Base-by-base conservation (phyloP, 2,888 invertebrate genomes). In the Oscheius sp. region DNA sequence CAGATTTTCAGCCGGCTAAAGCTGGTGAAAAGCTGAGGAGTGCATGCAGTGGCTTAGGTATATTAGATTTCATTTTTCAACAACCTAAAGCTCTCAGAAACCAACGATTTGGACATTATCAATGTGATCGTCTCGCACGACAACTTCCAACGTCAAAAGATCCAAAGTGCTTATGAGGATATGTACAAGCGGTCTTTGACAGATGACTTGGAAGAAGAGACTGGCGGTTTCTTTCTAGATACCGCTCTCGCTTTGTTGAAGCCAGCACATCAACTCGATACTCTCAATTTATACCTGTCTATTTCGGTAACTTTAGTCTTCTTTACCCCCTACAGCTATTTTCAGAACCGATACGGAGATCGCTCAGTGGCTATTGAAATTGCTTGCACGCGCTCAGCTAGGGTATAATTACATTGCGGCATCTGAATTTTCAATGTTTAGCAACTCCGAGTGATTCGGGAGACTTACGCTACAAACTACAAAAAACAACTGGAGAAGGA, bases 191-290 rank as follows among this genome's bases (percentile, higher is more conserved):
- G 85, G 70, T 89, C 88, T 74, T 82, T 90, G 48, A 78, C 88
- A 2, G 86, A 88, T 5, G 90, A 91, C 72, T 78, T 90, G 73
- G 89, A 90, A 79, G 87, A 87, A 73, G 90, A 91, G 75, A 81
- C 90, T 55, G 89, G 90, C n/a, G 90, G 90, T 3, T 87, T 89
- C 78, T 90, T 90, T 79, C 86, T 89, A 76, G 88, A 88, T 37
- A 82, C 89, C 60, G 87, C 88, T 58, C 73, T 90, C 50, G 90
- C 89, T n/a, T 82, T 91, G 42, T 80, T 90, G 77, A 87, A 88
- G 75, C 89, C 90, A 2, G 84, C 89, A 2, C 86, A 86, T 42
- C 83, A 89, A 47, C 90, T 89, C 77, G 90, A 90, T 74, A 89
- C 90, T 2, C 85, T 85, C 71, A 85, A 89, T 75, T 83, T 90